Conservation (phyloP, 2,797 vertebrate genomes). For the Tenualosa ilisha region DNA sequence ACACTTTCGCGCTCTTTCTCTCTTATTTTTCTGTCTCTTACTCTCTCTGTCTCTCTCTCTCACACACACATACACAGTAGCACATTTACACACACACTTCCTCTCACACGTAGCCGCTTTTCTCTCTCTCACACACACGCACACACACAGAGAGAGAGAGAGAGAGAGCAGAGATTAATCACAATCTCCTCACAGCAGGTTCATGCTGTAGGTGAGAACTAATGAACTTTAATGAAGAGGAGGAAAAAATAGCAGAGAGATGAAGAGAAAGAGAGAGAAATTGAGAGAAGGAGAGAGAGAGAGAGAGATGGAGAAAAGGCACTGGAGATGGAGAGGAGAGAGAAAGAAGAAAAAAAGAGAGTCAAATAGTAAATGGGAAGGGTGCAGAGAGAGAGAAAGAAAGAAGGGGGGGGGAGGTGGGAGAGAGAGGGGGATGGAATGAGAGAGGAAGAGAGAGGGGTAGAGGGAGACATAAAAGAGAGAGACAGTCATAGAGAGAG, state of each 20-base stretch:
- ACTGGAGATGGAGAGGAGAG: background rate
- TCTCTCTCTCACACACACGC: background rate
- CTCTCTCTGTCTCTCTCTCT: background rate
- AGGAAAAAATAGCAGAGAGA: slow-evolving; percentile 29
- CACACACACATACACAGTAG: too few relatives aligned
- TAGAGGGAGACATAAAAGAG: background rate
- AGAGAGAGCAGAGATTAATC: background rate
- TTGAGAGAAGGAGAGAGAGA: background rate
- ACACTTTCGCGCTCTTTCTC: background rate
- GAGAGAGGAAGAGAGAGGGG: background rate
- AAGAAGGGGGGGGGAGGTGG: background rate
- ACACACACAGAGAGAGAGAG: background rate
- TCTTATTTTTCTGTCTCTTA: background rate
- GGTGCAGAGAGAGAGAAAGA: slow-evolving; percentile 25
- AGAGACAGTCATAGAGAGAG: background rate
- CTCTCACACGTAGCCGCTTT: too few relatives aligned
- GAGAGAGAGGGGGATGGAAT: background rate
- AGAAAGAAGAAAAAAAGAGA: slow-evolving; percentile 14
- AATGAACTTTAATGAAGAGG: slow-evolving; percentile 38
- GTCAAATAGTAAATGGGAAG: too few relatives aligned
- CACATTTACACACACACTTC: background rate
- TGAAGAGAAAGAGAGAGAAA: background rate
- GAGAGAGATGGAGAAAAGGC: background rate
- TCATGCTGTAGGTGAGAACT: slow-evolving; percentile 32
- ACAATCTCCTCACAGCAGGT: slow-evolving; percentile 10